Base-by-base conservation (phyloP, 2,888 invertebrate species). In the Drosophila colorata region DNA sequence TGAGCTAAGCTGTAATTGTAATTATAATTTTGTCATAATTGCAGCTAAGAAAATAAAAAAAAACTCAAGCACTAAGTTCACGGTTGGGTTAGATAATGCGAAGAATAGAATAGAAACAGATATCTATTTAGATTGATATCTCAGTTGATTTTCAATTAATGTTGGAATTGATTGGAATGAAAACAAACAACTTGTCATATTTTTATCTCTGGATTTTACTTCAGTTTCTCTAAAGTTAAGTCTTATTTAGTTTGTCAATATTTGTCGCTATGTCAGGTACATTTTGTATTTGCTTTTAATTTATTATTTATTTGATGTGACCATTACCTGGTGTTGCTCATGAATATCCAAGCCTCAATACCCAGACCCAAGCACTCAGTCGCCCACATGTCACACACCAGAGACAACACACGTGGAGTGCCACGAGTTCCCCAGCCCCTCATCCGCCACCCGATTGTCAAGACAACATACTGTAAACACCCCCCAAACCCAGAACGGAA, bases 371-470 rank as follows among this genome's bases (percentile, higher is more conserved):
- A 25, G 18, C 51, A 14, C 31, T 28, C 16, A 18, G 20, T 40
- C 58, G 9, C 49, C 51, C 38, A 47, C 48, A 35, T 40, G 58
- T 37, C 44, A 40, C 40, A 49, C 58, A 44, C 31, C 51, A 64
- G 52, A 68, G 66, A 66, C 60, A 77, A 16, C 52, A 70, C 81
- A 84, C 74, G 74, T 84, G 84, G 68, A 66, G 13, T 52, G 78
- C 64, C 80, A 84, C 78, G 74, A 70, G 83, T 64, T 16, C n/a
- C 13, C 14, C 31, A 6, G n/a, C 9, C 44, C 18, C 41, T 7
- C 7, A 2, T 18, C 2, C 6, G 7, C 14, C 5, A 25, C 18
- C 9, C 14, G 2, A 11, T 13, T 13, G n/a, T 11, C 41, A 33
- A 41, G 28, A 41, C 13, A n/a, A 37, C 16, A 23, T 23, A 33